A percentile compares a stretch with the other conserved stretches of the same genome.
Evolutionary conservation across 2,797 vertebrate species (phyloP).

Genomic region (Ptychobarbus kaznakovi): DNA sequence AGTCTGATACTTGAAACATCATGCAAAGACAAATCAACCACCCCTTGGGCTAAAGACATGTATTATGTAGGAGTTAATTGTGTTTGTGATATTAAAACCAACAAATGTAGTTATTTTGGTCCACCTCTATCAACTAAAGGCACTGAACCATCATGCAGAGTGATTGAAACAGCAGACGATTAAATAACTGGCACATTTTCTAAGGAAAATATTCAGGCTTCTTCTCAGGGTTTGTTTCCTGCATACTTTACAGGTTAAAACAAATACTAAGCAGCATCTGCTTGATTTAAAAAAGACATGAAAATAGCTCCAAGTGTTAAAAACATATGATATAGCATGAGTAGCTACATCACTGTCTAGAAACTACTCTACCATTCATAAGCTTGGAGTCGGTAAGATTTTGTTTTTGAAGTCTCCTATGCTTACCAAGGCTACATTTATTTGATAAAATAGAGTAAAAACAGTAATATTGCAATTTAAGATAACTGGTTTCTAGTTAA

Average conservation of each 20-base stretch:
- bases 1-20: constrained; percentile 15
- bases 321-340: neutral
- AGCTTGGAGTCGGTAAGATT: neutral
- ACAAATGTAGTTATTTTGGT: constrained; percentile 28
- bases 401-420: neutral
- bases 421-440: neutral
- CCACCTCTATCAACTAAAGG: constrained; percentile 42
- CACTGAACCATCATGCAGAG: constrained; percentile 49
- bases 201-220: neutral
- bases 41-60: neutral
- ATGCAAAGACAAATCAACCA: constrained; percentile 21
- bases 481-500: neutral
- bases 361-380: neutral
- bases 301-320: constrained; percentile 9
- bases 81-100: constrained; percentile 36
- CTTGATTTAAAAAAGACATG: constrained; percentile 1
- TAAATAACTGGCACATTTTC: constrained; percentile 40
- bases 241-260: neutral
- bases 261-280: neutral
- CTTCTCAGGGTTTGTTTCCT: constrained; percentile 15
- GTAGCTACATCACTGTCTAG: neutral
- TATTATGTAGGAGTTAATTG: neutral
- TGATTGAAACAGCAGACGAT: neutral
- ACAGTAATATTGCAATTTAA: neutral
- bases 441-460: neutral